Conservation (phyloP, 2,797 vertebrate genomes). For the Melanogrammus aeglefinus region DNA sequence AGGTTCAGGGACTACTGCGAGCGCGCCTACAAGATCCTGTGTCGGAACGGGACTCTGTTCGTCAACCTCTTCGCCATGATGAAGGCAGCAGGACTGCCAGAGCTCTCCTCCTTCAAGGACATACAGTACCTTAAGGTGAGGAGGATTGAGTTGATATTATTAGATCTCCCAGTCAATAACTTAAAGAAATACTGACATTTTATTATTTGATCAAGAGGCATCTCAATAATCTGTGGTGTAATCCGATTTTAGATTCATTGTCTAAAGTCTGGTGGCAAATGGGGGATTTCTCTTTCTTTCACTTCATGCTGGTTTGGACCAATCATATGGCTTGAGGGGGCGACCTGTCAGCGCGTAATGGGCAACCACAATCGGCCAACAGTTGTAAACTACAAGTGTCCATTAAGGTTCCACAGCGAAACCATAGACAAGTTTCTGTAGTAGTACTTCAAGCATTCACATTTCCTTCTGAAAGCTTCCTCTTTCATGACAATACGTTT, state of each 20-base stretch:
- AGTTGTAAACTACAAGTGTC: no score
- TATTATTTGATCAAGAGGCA: neutral
- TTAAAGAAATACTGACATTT: neutral
- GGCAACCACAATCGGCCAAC: neutral
- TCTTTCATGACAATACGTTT: no score
- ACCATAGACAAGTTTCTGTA: neutral
- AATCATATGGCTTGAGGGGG: neutral
- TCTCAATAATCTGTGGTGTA: neutral
- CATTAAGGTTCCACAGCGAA: no score
- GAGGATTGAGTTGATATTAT: neutral
- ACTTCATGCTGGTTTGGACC: neutral
- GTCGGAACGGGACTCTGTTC: constrained; percentile 90
- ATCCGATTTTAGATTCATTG: neutral
- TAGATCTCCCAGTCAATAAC: neutral
- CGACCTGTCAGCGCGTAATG: neutral
- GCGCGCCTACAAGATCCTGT: constrained; percentile 92
- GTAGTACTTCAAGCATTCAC: neutral
- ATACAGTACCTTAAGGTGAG: constrained; percentile 96
- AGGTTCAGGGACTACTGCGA: constrained; percentile 96
- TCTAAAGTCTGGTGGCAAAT: neutral
- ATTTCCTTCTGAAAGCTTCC: no score
- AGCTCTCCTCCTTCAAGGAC: constrained; percentile 95
- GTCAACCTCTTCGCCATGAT: constrained; percentile 97
- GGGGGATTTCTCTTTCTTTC: neutral
- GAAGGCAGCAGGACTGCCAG: constrained; percentile 95